Base-by-base conservation (phyloP, 1,140 invertebrate genomes). In the Ceratina calcarata region DNA sequence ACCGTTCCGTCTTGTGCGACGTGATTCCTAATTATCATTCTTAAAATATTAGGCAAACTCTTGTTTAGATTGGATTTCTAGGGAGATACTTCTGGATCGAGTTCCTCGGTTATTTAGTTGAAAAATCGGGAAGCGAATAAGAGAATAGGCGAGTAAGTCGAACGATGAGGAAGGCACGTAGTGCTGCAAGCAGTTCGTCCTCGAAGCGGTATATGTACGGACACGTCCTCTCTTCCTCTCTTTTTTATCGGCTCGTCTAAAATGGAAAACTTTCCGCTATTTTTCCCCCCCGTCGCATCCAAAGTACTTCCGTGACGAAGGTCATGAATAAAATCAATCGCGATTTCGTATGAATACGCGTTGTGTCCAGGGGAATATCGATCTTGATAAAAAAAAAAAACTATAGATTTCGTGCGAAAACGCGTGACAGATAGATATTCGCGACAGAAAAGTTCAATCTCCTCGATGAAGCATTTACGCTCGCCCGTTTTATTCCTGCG, bases 271-370 rank as follows among this genome's bases (percentile, higher is more conserved):
- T 67, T 67, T 67, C 37, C 65, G 65, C 37, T 22, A 49, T 49
- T 77, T 77, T 77, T 61, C 58, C 67, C 70, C 37, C 2, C 37
- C 24, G 57, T 37, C 57, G 57, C 55, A 61, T 77, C 74, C 18
- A 77, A 77, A 77, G 74, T 77, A 77, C 66, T 77, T 70, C 24
- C 57, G 24, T 22, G 57, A n/a, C 45, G 32, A 77, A 61, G 74
- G 24, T 70, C n/a, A 60, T 70, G 74, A 77, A 77, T 77, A 77
- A 77, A 77, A 77, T 69, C 66, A 61, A 68, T 61, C 74, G 74
- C 74, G 55, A 69, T 77, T 77, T 77, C 37, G 22, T 61, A 51
- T 15, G 22, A 69, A 69, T 32, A 61, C 57, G 55, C 37, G 66
- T 15, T 4, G 6, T 49, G 18, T n/a, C 10, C 10, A 45, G 18